phyloP scores from a whole-genome alignment of 2,888 invertebrate species.

The Eristalis pertinax region DNA sequence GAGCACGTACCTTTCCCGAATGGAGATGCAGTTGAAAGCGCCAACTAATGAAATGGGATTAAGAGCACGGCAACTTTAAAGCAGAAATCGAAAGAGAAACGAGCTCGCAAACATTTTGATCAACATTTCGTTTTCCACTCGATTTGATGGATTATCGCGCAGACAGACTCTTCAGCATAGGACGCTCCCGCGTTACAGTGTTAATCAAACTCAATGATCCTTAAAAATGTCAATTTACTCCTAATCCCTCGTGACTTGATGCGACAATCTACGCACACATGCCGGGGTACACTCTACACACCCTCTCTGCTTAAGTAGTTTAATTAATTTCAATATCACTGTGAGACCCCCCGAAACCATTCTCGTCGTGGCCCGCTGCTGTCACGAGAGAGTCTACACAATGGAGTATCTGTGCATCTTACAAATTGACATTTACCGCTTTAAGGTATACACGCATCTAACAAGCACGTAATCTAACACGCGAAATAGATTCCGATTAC shows the following conservation, averaged over 20 bases:
- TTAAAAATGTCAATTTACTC: neutral
- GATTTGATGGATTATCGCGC: neutral
- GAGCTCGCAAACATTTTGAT: neutral
- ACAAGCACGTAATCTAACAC: slow-evolving; percentile 4
- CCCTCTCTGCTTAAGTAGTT: neutral
- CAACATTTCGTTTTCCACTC: neutral
- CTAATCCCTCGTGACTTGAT: neutral
- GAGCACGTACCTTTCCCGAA: slow-evolving; percentile 6
- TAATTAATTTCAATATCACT: slow-evolving; percentile 9
- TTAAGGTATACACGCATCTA: slow-evolving; percentile 2
- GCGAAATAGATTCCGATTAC: slow-evolving; percentile 6
- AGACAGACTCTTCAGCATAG: too few relatives aligned
- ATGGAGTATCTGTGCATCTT: slow-evolving; percentile 20
- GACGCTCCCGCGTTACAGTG: neutral
- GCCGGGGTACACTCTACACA: neutral
- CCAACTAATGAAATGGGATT: neutral
- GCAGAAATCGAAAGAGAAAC: too few relatives aligned
- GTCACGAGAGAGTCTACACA: slow-evolving; percentile 2
- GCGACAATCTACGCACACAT: neutral
- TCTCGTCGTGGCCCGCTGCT: neutral
- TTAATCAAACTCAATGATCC: slow-evolving; percentile 10
- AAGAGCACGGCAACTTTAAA: neutral
- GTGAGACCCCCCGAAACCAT: neutral
- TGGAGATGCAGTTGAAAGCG: neutral
- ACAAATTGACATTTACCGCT: slow-evolving; percentile 22